Conservation (phyloP, 2,888 invertebrate species). For the Pristionchus japonicus region DNA sequence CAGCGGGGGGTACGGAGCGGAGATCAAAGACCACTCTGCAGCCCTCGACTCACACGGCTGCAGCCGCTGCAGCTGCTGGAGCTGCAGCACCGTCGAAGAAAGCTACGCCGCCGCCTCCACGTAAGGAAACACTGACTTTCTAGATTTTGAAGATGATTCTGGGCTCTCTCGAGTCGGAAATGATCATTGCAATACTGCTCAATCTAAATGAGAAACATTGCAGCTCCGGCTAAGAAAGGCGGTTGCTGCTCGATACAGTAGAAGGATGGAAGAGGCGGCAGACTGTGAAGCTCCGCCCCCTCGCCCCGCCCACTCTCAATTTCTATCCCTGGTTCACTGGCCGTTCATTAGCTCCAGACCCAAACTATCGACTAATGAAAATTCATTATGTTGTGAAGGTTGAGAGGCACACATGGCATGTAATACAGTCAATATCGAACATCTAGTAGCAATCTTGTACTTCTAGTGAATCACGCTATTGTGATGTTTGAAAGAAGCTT, state of each 20-base stretch:
- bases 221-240: neutral
- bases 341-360: neutral
- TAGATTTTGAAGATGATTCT: too few species aligned
- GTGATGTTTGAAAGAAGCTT: too few species aligned
- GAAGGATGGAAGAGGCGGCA: neutral
- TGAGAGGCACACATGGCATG: neutral
- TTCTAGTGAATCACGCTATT: too few species aligned
- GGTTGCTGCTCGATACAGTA: neutral
- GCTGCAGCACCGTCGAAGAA: neutral
- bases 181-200: neutral
- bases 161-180: neutral
- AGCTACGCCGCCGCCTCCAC: neutral
- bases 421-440: too few species aligned
- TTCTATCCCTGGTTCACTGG: constrained; percentile 13
- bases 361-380: neutral
- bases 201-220: neutral
- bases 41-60: neutral
- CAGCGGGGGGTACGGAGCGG: neutral
- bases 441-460: too few species aligned
- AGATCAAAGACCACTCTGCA: neutral
- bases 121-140: neutral
- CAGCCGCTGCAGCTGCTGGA: neutral
- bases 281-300: neutral
- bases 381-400: neutral
- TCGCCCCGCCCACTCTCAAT: neutral